Base-by-base conservation (phyloP, 2,113 vertebrate species). In the Geococcyx californianus region DNA sequence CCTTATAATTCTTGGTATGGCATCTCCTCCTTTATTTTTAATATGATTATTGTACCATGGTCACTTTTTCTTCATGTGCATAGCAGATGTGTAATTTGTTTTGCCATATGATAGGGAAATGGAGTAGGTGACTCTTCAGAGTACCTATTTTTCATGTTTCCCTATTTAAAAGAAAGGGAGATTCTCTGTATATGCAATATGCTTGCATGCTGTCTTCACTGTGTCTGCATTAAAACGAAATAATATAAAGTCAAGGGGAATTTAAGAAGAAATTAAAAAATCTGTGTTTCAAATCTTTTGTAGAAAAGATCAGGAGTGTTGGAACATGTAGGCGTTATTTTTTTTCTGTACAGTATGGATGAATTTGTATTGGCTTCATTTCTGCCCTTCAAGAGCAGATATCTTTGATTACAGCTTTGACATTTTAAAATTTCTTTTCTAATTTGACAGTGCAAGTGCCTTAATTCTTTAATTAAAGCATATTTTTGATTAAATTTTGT, bases 401-500 rank as follows among this genome's bases (percentile, higher is more conserved):
- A 59, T 69, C 60, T 77, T 88, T 4, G 2, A 74, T 68, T 58
- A 21, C 15, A 80, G 69, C 6, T 79, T 93, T 86, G 81, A 20
- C 2, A 20, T 83, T 92, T 95, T 74, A 10, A 62, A 62, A 66
- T 94, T 96, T 76, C 5, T 58, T 91, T 94, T 79, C 17, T 31
- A 89, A 38, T 68, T 81, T 94, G 49, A 87, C 29, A 60, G 36
- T 24, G 24, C 13, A 40, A 81, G 29, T 38, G 3, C 5, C 91
- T 91, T 42, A 44, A 74, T 93, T 95, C 49, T 75, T 95, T 84
- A 93, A 88, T 85, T 87, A 72, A 91, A 78, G 2, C 38, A 11
- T 63, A 42, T 15, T 91, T 91, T 91, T 72, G 0, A 52, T 93
- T 87, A 82, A 7, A 89, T 49, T 92, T 52, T 68, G 42, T 60